Evolutionary conservation across 2,113 vertebrate species (phyloP).

Genomic region (Solenodon paradoxus): DNA sequence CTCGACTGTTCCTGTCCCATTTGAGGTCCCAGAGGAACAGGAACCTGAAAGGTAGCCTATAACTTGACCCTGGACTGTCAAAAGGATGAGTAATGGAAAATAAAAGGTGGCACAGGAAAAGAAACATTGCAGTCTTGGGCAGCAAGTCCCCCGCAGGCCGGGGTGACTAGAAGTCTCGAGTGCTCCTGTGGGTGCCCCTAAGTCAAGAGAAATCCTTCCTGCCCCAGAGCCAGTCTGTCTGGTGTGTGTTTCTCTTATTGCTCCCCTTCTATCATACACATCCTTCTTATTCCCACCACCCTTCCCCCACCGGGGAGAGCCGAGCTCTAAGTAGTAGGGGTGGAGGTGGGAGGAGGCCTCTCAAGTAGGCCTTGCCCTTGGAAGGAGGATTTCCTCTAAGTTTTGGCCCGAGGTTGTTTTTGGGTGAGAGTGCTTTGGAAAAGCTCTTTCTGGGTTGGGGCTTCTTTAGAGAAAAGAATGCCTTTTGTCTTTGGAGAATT

Average conservation of each 20-base stretch:
- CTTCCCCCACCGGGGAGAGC: neutral
- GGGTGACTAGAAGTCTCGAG: neutral
- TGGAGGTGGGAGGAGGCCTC: too few species aligned
- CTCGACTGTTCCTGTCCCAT: neutral
- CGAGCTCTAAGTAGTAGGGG: neutral
- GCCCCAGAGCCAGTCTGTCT: neutral
- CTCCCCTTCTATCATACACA: neutral
- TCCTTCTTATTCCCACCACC: neutral
- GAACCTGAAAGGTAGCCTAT: slow-evolving; percentile 11
- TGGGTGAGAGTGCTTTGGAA: neutral
- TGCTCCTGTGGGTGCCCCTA: neutral
- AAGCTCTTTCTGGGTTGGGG: slow-evolving; percentile 7
- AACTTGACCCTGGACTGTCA: neutral
- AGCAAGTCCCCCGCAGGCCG: neutral
- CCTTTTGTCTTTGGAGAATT: neutral
- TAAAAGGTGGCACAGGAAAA: neutral
- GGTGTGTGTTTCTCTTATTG: neutral
- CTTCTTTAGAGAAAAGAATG: slow-evolving; percentile 17
- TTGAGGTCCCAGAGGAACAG: neutral
- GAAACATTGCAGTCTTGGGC: neutral
- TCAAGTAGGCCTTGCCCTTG: too few species aligned
- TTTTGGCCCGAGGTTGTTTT: too few species aligned
- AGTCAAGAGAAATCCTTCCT: neutral
- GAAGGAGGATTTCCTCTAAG: neutral
- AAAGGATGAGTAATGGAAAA: slow-evolving; percentile 12